Evolutionary conservation across 2,888 invertebrate genomes (phyloP).

Genomic region (Microdon myrmicae): DNA sequence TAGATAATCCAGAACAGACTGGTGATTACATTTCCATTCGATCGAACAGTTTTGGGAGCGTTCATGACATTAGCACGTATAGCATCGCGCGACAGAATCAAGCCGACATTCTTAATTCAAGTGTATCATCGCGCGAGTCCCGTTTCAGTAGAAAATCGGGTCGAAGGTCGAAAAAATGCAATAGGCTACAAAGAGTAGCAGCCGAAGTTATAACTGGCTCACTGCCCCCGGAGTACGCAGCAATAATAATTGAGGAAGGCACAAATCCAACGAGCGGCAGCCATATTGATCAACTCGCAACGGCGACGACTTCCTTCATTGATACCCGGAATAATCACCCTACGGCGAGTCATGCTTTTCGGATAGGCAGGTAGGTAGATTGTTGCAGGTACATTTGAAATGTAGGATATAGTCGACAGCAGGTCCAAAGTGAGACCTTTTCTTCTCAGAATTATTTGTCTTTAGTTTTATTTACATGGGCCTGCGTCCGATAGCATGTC

Average conservation of each 20-base stretch:
- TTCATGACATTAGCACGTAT: conserved; percentile 62
- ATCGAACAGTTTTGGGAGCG: conserved; percentile 61
- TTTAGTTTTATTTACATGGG: too few species aligned
- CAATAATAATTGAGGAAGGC: conserved; percentile 64
- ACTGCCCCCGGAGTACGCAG: conserved; percentile 63
- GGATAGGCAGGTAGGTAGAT: too few species aligned
- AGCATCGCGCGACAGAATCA: conserved; percentile 55
- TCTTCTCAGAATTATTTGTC: too few species aligned
- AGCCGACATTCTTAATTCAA: conserved; percentile 56
- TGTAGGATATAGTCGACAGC: too few species aligned
- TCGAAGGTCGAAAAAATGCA: conserved; percentile 60
- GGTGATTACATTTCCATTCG: conserved; percentile 58
- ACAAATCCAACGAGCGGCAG: conserved; percentile 37
- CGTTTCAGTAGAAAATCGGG: conserved; percentile 60
- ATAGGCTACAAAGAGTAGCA: conserved; percentile 43
- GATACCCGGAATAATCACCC: too few species aligned
- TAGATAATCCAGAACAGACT: conserved; percentile 46
- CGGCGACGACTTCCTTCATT: too few species aligned
- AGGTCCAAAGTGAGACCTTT: too few species aligned
- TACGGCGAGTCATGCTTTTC: too few species aligned
- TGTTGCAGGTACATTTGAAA: too few species aligned
- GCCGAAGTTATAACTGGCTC: conserved; percentile 53
- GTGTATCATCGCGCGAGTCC: conserved; percentile 59
- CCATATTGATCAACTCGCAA: conserved; percentile 41
- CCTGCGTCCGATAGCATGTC: too few species aligned